phyloP scores from a whole-genome alignment of 1,140 invertebrate species.

The Drosophila takahashii region DNA sequence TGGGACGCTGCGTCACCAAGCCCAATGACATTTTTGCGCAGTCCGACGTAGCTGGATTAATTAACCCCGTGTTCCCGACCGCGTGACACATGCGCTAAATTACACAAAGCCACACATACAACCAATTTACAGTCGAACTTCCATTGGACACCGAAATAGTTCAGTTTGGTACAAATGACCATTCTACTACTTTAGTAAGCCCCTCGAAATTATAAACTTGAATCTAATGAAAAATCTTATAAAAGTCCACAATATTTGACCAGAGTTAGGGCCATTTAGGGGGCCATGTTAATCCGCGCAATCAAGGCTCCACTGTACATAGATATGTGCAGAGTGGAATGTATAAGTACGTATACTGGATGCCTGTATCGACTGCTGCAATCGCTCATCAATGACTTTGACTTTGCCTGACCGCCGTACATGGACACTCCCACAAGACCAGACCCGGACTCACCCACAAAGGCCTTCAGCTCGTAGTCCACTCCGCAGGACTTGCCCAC shows the following conservation, averaged over 20 bases:
- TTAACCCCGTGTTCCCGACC: slow-evolving; percentile 62
- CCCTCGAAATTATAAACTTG: not conserved
- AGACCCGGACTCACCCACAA: slow-evolving; percentile 73
- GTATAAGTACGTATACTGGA: slow-evolving; percentile 12
- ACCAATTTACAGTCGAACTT: slow-evolving; percentile 27
- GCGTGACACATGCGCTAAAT: slow-evolving; percentile 72
- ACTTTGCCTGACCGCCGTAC: slow-evolving; percentile 48
- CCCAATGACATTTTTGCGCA: slow-evolving; percentile 74
- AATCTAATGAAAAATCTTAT: not conserved
- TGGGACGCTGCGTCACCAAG: slow-evolving; percentile 70
- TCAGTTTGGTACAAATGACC: not conserved
- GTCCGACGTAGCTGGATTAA: slow-evolving; percentile 74
- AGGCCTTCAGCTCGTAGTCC: slow-evolving; percentile 96
- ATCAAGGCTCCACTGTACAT: slow-evolving; percentile 11
- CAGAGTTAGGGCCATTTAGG: not conserved
- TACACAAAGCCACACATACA: slow-evolving; percentile 27
- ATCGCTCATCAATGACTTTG: slow-evolving; percentile 59
- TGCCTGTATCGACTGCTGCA: slow-evolving; percentile 25
- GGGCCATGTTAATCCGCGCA: not conserved
- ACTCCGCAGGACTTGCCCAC: slow-evolving; percentile 99
- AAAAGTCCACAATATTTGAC: too few species aligned
- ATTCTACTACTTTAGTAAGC: not conserved
- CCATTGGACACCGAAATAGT: not conserved
- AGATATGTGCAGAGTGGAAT: slow-evolving; percentile 10
- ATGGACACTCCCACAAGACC: slow-evolving; percentile 22